Evolutionary conservation across 1,140 invertebrate species (phyloP).

Genomic region (Bombyx mori): ASM3026992v2 NC_085124.1:6072501-6073000

Average conservation of each 20-base stretch:
- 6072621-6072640: slow-evolving; percentile 49
- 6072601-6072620: slow-evolving; percentile 57
- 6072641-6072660: slow-evolving; percentile 52
- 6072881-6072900: too few species aligned
- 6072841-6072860: too few species aligned
- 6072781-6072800: too few species aligned
- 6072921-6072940: too few species aligned
- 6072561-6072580: slow-evolving; percentile 60
- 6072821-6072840: too few species aligned
- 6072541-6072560: slow-evolving; percentile 58
- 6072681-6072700: slow-evolving; percentile 67
- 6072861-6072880: too few species aligned
- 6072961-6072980: too few species aligned
- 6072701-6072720: slow-evolving; percentile 61
- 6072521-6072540: slow-evolving; percentile 40
- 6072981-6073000: too few species aligned
- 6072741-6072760: slow-evolving; percentile 68
- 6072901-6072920: too few species aligned
- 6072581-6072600: slow-evolving; percentile 55
- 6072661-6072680: slow-evolving; percentile 66
- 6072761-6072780: slow-evolving; percentile 62
- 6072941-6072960: too few species aligned
- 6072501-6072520: slow-evolving; percentile 33
- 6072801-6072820: too few species aligned
- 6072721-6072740: slow-evolving; percentile 60